Evolutionary conservation across 2,888 invertebrate species (phyloP).

Genomic region (Hydraecia micacea): DNA sequence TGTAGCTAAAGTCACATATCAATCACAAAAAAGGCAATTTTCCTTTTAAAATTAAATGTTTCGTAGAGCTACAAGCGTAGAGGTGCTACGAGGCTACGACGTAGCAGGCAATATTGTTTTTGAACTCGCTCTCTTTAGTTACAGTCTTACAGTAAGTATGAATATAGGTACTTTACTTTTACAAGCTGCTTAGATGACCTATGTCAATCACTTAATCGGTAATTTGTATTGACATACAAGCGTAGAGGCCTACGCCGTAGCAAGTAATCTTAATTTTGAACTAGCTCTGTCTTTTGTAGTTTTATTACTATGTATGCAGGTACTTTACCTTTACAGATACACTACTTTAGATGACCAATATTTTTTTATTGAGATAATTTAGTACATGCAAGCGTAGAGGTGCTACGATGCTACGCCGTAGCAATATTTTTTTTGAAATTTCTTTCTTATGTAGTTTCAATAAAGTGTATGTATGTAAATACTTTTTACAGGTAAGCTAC

Average conservation of each 20-base stretch:
- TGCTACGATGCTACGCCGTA: slow-evolving; percentile 32
- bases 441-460: neutral
- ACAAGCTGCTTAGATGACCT: neutral
- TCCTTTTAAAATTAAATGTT: neutral
- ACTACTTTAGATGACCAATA: neutral
- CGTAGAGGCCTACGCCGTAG: slow-evolving; percentile 18
- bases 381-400: neutral
- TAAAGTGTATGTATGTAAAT: neutral
- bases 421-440: neutral
- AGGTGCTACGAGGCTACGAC: slow-evolving; percentile 32
- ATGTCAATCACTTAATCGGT: neutral
- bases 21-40: neutral
- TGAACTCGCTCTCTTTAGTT: neutral
- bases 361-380: neutral
- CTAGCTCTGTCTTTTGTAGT: neutral
- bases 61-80: slow-evolving; percentile 5
- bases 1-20: neutral
- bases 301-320: neutral
- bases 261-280: neutral
- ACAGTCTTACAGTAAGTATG: neutral
- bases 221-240: neutral
- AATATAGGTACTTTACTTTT: neutral
- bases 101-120: slow-evolving; percentile 15
- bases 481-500: neutral
- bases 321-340: neutral